Conservation (phyloP, 1,140 invertebrate species). For the Euwallacea fornicatus region DNA sequence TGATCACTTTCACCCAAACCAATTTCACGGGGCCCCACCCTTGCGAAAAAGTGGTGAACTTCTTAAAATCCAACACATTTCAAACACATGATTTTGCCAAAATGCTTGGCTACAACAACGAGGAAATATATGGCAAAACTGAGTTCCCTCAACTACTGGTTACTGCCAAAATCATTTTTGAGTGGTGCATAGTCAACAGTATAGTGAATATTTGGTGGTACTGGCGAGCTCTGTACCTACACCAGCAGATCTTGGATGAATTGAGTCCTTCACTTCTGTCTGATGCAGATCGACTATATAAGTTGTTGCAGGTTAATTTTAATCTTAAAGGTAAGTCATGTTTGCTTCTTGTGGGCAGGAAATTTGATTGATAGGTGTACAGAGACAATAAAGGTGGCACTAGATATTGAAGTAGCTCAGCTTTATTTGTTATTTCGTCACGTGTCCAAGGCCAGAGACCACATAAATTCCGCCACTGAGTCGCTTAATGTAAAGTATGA, state of each 20-base stretch:
- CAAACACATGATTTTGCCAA: conserved; percentile 52
- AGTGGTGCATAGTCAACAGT: conserved; percentile 50
- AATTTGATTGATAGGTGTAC: conserved; percentile 41
- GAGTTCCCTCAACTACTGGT: conserved; percentile 66
- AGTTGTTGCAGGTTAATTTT: conserved; percentile 51
- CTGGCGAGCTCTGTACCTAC: conserved; percentile 68
- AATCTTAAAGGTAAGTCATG: conserved; percentile 36
- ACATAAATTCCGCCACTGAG: conserved; percentile 65
- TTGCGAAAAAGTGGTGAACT: conserved; percentile 51
- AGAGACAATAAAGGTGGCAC: conserved; percentile 61
- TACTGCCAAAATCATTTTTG: conserved; percentile 64
- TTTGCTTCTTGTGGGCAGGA: neutral
- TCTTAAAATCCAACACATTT: conserved; percentile 55
- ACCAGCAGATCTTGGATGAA: conserved; percentile 76
- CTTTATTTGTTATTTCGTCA: conserved; percentile 75
- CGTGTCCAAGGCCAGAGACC: conserved; percentile 66
- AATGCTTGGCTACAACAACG: conserved; percentile 60
- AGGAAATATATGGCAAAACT: conserved; percentile 68
- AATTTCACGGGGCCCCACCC: conserved; percentile 79
- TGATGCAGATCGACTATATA: conserved; percentile 62
- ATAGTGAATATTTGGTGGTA: conserved; percentile 68
- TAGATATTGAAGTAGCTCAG: conserved; percentile 74
- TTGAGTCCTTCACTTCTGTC: conserved; percentile 65
- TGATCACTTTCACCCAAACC: conserved; percentile 74
- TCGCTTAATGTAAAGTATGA: conserved; percentile 67